A percentile compares a stretch with the other conserved stretches of the same genome.
Evolutionary conservation across 2,888 invertebrate species (phyloP).

Genomic region (Megamerina dolium): DNA sequence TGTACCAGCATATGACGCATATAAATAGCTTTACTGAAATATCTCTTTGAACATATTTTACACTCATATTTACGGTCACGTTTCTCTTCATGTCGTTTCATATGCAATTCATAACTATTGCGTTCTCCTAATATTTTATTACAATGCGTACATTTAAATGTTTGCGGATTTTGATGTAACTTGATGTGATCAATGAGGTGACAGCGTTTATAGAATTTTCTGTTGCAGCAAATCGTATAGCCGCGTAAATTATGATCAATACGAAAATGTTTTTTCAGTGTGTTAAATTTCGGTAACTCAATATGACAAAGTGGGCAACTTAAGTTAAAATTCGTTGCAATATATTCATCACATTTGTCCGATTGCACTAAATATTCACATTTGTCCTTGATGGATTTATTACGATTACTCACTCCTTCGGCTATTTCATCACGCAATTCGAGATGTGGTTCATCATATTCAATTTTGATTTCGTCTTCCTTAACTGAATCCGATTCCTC

Average conservation of each 20-base stretch:
- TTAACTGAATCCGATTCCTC: no score
- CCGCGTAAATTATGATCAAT: constrained; percentile 29
- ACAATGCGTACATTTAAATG: constrained; percentile 41
- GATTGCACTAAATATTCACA: no score
- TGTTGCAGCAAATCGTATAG: constrained; percentile 40
- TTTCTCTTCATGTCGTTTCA: constrained; percentile 33
- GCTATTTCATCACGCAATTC: no score
- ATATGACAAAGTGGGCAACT: constrained; percentile 15
- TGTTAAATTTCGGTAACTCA: constrained; percentile 9
- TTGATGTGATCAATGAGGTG: no score
- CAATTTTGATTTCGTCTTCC: no score
- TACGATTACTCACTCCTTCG: no score
- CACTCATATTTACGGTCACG: constrained; percentile 35
- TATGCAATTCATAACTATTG: constrained; percentile 34
- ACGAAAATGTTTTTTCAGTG: constrained; percentile 16
- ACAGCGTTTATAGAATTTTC: constrained; percentile 38
- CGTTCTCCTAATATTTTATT: constrained; percentile 34
- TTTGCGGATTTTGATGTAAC: no score
- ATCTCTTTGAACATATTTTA: constrained; percentile 39
- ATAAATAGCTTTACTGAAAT: constrained; percentile 30
- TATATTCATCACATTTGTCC: constrained; percentile 21
- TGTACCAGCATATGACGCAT: constrained; percentile 39
- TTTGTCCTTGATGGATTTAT: no score
- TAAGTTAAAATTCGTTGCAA: constrained; percentile 17
- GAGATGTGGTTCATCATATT: no score